Base-by-base conservation (phyloP, 1,140 invertebrate species). In the Drosophila dunni region DNA sequence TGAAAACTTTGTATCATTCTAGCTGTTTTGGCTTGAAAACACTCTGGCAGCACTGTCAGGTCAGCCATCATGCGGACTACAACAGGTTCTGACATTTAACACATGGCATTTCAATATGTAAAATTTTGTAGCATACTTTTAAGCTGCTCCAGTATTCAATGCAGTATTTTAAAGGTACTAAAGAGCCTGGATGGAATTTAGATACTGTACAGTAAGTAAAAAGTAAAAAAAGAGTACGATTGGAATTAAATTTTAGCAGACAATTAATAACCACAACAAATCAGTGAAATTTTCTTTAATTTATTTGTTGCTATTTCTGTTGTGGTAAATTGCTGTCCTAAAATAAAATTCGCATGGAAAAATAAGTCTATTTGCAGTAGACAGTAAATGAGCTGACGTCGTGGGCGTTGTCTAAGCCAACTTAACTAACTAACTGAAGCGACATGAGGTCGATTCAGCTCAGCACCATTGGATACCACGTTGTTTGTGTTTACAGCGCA, bases 351-450 rank as follows among this genome's bases (percentile, higher is more conserved):
- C 13, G 13, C 34, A 33, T 54, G 9, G 10, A 33, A 13, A 51
- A 51, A 33, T 24, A 33, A 51, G 7, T 51, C 7, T 51, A 0
- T 13, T 51, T 36, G 11, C 38, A 38, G 11, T 40, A 11, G 45
- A 61, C 50, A 29, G 73, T 51, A 63, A 81, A 77, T 81, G 67
- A 79, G 61, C 38, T 8, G 17, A 34, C 15, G 42, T 20, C 29
- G 9, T 54, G 40, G 3, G 51, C 15, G 4, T 11, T 3, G 13
- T 10, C 29, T 60, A 50, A 73, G 54, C 81, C 78, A 64, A 80
- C 74, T 79, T 76, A 82, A 79, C 79, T 85, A 86, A 86, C 82
- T 77, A 73, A 75, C 75, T 60, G 46, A 64, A 76, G 33, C 54
- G 70, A 15, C n/a, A 50, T 42, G 46, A 17, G 42, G 51, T 51